Evolutionary conservation across 2,113 vertebrate species (phyloP).

Genomic region (Coryphaenoides rupestris): DNA sequence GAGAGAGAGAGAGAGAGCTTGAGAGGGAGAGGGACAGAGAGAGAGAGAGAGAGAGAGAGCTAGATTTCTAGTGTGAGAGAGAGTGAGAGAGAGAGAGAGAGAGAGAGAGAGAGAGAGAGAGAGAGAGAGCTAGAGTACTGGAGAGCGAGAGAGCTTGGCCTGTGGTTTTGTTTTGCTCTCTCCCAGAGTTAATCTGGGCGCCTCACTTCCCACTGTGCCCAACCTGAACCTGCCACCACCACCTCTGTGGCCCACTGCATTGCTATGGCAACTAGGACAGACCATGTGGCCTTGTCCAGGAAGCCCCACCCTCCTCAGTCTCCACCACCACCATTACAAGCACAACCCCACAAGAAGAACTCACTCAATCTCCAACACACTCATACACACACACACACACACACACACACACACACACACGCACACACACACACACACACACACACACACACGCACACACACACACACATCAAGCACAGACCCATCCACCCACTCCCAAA

Average conservation of each 20-base stretch:
- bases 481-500: no score
- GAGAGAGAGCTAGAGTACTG: no score
- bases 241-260: constrained; percentile 47
- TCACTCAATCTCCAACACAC: neutral
- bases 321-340: neutral
- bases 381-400: neutral
- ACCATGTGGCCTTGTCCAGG: constrained; percentile 13
- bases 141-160: constrained; percentile 27
- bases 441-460: neutral
- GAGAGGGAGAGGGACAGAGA: no score
- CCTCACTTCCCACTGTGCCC: constrained; percentile 53
- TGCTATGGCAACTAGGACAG: constrained; percentile 52
- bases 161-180: constrained; percentile 59
- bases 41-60: neutral
- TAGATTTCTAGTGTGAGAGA: constrained; percentile 8
- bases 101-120: constrained; percentile 7
- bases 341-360: no score
- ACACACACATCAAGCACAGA: neutral
- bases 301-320: neutral
- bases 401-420: neutral
- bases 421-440: no score
- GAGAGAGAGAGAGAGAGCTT: no score
- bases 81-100: constrained; percentile 16
- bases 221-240: constrained; percentile 57
- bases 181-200: constrained; percentile 66